Conservation (phyloP, 2,888 invertebrate species). For the Frankliniella intonsa region DNA sequence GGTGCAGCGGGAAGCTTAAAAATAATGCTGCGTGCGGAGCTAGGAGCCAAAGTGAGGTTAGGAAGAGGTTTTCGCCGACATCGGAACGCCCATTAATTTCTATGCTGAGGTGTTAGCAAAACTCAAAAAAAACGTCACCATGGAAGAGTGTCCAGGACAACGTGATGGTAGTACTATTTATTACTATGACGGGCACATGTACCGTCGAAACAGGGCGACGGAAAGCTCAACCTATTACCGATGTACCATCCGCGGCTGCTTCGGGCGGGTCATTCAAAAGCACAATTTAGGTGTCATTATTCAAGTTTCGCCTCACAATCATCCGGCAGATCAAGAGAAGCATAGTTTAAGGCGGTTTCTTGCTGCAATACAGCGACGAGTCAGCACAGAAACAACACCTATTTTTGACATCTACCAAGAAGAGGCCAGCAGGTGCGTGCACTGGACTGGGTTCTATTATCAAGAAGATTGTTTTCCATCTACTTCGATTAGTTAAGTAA, state of each 20-base stretch:
- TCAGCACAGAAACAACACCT: neutral
- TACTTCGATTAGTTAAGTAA: neutral
- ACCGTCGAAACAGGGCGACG: neutral
- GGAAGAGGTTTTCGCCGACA: neutral
- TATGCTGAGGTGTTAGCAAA: too few relatives aligned
- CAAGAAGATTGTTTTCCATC: neutral
- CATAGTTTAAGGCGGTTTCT: neutral
- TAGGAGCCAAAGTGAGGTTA: neutral
- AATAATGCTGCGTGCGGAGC: neutral
- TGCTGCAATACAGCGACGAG: neutral
- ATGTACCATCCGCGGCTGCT: neutral
- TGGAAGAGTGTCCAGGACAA: neutral
- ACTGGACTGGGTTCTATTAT: neutral
- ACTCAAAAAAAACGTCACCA: too few relatives aligned
- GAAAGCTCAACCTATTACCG: neutral
- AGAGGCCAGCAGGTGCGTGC: neutral
- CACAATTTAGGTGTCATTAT: neutral
- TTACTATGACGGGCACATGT: constrained; percentile 9
- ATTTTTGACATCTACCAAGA: neutral
- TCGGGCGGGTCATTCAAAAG: constrained; percentile 6
- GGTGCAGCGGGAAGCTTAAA: too few relatives aligned
- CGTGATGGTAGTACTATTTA: constrained; percentile 4
- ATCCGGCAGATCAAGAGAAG: neutral
- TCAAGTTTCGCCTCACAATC: neutral
- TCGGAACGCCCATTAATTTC: too few relatives aligned